phyloP scores from a whole-genome alignment of 2,797 vertebrate genomes.

The Scolopax bukidnonensis region DNA sequence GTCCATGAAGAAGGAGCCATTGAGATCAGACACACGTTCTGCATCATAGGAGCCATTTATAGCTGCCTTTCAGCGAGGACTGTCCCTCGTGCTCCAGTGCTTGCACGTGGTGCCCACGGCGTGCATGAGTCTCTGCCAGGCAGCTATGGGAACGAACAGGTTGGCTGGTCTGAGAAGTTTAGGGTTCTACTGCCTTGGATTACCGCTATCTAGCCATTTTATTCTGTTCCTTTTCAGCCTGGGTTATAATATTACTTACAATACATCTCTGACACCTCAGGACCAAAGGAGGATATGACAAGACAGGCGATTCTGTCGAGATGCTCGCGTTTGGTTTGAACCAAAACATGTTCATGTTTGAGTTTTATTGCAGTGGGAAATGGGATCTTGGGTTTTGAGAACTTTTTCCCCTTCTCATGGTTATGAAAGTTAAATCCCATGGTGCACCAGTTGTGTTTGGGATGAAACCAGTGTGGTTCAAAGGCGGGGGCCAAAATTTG shows the following conservation, averaged over 20 bases:
- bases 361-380: background rate
- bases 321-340: background rate
- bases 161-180: background rate
- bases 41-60: accelerated
- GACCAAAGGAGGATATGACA: background rate
- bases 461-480: background rate
- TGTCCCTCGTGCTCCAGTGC: background rate
- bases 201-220: background rate
- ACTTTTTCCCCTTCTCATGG: background rate
- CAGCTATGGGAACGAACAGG: background rate
- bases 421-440: background rate
- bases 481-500: background rate
- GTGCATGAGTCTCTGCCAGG: accelerated
- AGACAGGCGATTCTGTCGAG: background rate
- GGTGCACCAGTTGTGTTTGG: background rate
- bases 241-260: background rate
- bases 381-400: background rate
- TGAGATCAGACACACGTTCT: accelerated
- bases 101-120: accelerated
- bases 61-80: background rate
- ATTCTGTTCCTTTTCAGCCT: background rate
- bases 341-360: background rate
- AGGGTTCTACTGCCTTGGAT: background rate
- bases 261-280: background rate
- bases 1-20: background rate